These are phyloP conservation scores for Chrysotoxum bicinctum DNA, from an alignment of 2,888 invertebrate genomes.

Conservation along the genomic window DNA sequence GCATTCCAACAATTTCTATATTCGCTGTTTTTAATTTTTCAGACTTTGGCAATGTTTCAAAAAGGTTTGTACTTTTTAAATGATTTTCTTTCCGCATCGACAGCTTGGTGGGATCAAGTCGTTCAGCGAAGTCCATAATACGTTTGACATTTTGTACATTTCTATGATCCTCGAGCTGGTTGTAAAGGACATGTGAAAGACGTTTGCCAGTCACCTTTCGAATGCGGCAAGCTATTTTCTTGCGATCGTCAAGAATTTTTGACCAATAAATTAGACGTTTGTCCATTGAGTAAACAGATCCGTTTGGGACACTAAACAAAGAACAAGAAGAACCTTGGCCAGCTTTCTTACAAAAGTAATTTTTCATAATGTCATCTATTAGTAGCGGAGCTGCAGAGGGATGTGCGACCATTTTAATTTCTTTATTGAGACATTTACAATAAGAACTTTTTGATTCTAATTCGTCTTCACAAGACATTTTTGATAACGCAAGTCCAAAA, in stretches of 20 bases:
- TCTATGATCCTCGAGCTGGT: conserved; percentile 42
- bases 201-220: conserved; percentile 44
- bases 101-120: conserved; percentile 36
- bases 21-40: conserved; percentile 9
- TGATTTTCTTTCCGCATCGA: neutral
- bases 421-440: neutral
- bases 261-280: conserved; percentile 27
- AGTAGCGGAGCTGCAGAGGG: neutral
- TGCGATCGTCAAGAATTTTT: conserved; percentile 45
- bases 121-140: conserved; percentile 34
- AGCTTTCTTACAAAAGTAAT: conserved; percentile 44
- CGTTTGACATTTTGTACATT: conserved; percentile 50
- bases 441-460: neutral
- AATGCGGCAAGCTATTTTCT: conserved; percentile 43
- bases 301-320: conserved; percentile 27
- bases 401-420: neutral
- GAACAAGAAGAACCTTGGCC: conserved; percentile 42
- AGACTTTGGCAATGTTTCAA: conserved; percentile 32
- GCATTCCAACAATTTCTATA: conserved; percentile 48
- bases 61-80: conserved; percentile 1
- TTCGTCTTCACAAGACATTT: neutral
- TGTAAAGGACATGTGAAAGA: conserved; percentile 46
- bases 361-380: conserved; percentile 57
- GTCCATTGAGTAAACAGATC: conserved; percentile 48
- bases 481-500: neutral